Percentiles rank a stretch among this genome's conserved stretches.
Conservation (phyloP, 2,113 vertebrate genomes). For the Isurus oxyrinchus region DNA sequence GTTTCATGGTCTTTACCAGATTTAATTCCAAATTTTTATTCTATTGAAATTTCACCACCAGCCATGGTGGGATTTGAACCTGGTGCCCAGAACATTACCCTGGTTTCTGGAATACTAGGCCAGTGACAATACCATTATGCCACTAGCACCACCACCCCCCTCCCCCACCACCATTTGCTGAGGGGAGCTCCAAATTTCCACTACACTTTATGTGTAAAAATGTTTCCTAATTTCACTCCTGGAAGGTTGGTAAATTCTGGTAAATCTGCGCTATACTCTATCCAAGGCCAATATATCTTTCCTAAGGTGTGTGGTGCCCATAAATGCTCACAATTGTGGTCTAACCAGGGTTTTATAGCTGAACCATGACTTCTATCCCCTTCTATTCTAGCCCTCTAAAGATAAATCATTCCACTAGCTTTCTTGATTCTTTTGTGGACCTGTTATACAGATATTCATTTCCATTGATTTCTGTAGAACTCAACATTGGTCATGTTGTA, state of each 20-base stretch:
- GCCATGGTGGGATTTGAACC: too few relatives aligned
- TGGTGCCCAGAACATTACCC: too few relatives aligned
- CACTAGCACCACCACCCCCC: too few relatives aligned
- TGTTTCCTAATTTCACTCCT: not conserved
- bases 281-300: not conserved
- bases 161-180: too few relatives aligned
- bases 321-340: not conserved
- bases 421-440: not conserved
- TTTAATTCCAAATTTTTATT: too few relatives aligned
- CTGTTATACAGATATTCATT: not conserved
- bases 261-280: not conserved
- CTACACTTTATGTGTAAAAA: too few relatives aligned
- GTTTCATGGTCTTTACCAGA: too few relatives aligned
- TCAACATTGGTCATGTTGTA: not conserved
- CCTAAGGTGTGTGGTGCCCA: too few relatives aligned
- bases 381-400: not conserved
- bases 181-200: too few relatives aligned
- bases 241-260: not conserved
- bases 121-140: too few relatives aligned
- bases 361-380: not conserved
- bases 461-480: not conserved
- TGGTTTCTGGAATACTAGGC: too few relatives aligned
- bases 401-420: not conserved
- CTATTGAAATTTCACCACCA: too few relatives aligned
- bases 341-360: not conserved